Base-by-base conservation (phyloP, 2,113 vertebrate species). In the Pygoscelis adeliae region DNA sequence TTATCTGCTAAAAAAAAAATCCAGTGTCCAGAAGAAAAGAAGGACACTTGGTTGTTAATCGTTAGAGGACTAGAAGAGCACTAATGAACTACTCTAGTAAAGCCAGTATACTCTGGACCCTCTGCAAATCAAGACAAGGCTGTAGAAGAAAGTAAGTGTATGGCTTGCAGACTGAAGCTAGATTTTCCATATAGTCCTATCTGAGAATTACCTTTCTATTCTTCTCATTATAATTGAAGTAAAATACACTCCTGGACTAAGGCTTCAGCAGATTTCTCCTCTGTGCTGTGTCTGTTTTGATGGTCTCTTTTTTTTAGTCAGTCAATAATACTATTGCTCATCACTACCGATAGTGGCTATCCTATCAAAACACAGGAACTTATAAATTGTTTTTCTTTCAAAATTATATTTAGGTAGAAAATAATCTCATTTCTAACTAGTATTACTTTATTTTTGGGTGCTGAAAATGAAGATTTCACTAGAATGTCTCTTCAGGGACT, bases 261-360 rank as follows among this genome's bases (percentile, higher is more conserved):
- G 11, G 2, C 11, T 92, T 92, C 36, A 44, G 44, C 78, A 66
- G 3, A 10, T 84, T 73, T 46, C 13, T 83, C 3, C 14, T 66
- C 23, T 74, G 13, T 59, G 7, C 5, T 84, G 2, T 30, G 12
- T 56, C 16, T 70, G 7, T 74, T 92, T 74, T n/a, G 9, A 6
- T n/a, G 2, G 0, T 32, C 1, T 0, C 0, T 6, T 32, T 73
- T 38, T 71, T 58, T 23, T 8, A 42, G 25, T 42, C 25, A 30
- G 22, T 55, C 42, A 63, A 3, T 10, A 59, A 11, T 17, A 50
- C 19, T 55, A 73, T 21, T 29, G 17, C 2, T 49, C 32, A 26
- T 76, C 50, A 14, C 8, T 59, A 26, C 13, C 69, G 32, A 25
- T 15, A 55, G 26, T 20, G 15, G 18, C 8, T 52, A 66, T 32